These are phyloP conservation scores for Squalus acanthias DNA, from an alignment of 2,797 vertebrate species.

Conservation along the genomic window DNA sequence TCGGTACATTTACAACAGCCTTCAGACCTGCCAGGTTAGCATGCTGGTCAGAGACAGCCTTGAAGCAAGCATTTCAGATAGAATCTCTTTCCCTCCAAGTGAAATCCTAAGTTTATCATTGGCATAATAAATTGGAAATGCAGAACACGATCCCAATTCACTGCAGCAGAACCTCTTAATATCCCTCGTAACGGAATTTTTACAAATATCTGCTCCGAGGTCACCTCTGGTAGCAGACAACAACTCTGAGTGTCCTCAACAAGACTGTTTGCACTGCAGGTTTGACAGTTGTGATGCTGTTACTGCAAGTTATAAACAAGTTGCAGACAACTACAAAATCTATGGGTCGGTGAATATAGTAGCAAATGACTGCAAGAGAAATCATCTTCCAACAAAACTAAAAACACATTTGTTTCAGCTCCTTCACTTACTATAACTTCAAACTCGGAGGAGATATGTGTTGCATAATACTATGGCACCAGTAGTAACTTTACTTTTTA, in stretches of 20 bases:
- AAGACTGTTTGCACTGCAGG: not conserved
- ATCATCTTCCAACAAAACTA: not conserved
- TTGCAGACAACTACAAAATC: not conserved
- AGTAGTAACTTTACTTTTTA: not conserved
- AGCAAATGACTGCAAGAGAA: not conserved
- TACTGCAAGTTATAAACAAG: not conserved
- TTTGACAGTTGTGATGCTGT: not conserved
- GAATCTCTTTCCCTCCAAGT: not conserved
- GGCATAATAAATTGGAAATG: not conserved
- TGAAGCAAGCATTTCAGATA: not conserved
- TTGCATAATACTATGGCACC: not conserved
- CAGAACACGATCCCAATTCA: not conserved
- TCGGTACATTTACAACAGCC: not conserved
- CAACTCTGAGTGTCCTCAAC: not conserved
- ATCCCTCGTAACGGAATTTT: not conserved
- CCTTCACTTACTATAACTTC: not conserved
- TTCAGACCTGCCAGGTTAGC: not conserved
- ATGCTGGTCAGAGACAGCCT: not conserved
- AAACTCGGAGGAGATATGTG: not conserved
- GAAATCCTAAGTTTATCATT: not conserved
- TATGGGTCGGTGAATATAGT: not conserved
- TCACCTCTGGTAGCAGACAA: not conserved
- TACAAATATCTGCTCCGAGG: not conserved
- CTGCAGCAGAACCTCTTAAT: not conserved
- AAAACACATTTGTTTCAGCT: not conserved